Percentiles rank a stretch among this genome's conserved stretches.
Conservation (phyloP, 2,113 vertebrate species). For the Microcebus griseorufus region DNA sequence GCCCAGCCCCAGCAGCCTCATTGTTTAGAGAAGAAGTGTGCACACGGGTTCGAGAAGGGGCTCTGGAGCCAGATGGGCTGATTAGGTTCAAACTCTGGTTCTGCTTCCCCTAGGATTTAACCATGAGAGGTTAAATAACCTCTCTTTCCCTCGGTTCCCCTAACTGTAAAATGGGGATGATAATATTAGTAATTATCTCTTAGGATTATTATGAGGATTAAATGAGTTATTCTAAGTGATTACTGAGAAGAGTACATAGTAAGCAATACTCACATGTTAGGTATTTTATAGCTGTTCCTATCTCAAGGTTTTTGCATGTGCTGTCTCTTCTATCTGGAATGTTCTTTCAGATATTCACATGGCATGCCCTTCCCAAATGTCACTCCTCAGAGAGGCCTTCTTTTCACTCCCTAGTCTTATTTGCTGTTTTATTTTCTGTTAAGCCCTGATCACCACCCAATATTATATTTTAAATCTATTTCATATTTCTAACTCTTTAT, state of each 20-base stretch:
- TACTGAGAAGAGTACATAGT: neutral
- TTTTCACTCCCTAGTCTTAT: neutral
- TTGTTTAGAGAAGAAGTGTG: neutral
- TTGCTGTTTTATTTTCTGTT: neutral
- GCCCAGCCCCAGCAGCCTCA: neutral
- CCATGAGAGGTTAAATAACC: neutral
- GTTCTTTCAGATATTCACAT: neutral
- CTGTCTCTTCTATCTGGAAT: neutral
- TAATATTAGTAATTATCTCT: neutral
- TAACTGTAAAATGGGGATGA: neutral
- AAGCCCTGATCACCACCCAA: neutral
- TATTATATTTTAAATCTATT: neutral
- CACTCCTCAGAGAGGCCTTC: neutral
- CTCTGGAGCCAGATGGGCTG: neutral
- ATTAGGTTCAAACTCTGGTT: neutral
- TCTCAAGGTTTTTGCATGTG: neutral
- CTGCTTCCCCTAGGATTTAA: neutral
- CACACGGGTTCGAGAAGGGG: neutral
- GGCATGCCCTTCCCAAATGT: neutral
- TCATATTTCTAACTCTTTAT: neutral
- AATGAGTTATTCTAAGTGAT: neutral
- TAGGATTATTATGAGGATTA: neutral
- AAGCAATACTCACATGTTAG: neutral
- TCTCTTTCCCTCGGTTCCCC: neutral
- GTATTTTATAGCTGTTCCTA: neutral